phyloP scores from a whole-genome alignment of 35 echinoderm and acorn worm genomes.

The Strongylocentrotus purpuratus region DNA sequence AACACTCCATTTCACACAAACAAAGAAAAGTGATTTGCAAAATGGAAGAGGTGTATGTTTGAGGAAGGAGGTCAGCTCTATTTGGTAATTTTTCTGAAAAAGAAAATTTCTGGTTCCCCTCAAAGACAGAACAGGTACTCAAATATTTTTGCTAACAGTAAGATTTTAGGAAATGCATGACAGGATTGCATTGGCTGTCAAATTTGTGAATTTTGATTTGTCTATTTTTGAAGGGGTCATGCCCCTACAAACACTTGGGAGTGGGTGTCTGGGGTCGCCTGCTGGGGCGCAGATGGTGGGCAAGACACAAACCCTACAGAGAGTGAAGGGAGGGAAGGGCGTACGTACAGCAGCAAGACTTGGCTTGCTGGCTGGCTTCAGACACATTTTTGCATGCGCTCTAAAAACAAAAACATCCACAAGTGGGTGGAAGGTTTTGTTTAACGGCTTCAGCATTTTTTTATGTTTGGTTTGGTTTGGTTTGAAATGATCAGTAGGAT shows the following conservation, averaged over 20 bases:
- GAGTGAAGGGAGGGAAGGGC: neutral
- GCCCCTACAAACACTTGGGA: conserved; percentile 7
- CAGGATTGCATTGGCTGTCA: conserved; percentile 8
- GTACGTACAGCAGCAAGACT: neutral
- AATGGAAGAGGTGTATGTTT: too few species aligned
- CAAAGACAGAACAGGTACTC: neutral
- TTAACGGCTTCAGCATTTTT: neutral
- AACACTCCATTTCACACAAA: too few species aligned
- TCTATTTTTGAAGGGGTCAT: neutral
- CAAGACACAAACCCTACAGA: neutral
- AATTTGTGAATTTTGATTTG: conserved; percentile 4
- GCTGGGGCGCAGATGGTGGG: conserved; percentile 5
- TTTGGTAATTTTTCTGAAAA: neutral
- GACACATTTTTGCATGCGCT: neutral
- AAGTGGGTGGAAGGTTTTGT: neutral
- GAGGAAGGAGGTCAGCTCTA: too few species aligned
- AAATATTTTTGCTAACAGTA: neutral
- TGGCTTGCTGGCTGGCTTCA: neutral
- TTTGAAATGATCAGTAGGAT: neutral
- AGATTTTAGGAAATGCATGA: neutral
- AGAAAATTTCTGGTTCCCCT: neutral
- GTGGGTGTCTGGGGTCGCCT: neutral
- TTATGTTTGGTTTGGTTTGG: neutral
- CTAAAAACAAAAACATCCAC: neutral
- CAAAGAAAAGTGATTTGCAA: too few species aligned